Evolutionary conservation across 2,797 vertebrate species (phyloP).

Genomic region (Chelidonichthys spinosus): DNA sequence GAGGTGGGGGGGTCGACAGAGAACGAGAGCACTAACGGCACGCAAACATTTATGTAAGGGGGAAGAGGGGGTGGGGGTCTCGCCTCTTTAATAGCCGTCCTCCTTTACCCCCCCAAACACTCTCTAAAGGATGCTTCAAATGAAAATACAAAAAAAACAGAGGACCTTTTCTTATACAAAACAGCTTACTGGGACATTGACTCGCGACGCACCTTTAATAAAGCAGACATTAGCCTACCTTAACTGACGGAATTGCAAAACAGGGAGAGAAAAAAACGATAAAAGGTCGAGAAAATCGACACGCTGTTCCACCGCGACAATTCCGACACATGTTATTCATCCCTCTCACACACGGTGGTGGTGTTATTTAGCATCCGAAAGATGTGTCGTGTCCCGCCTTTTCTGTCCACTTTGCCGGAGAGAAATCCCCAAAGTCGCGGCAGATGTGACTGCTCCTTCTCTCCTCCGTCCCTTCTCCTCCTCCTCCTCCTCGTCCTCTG

Average conservation of each 20-base stretch:
- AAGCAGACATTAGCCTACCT: conserved; percentile 23
- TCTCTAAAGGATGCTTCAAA: conserved; percentile 6
- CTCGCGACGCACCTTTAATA: conserved; percentile 6
- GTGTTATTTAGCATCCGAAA: conserved; percentile 5
- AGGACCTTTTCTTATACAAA: not conserved
- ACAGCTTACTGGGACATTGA: not conserved
- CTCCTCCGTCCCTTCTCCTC: conserved; percentile 28
- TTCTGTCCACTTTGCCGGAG: conserved; percentile 9
- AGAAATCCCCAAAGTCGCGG: conserved; percentile 60
- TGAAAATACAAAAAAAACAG: not conserved
- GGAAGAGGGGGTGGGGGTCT: conserved; percentile 30
- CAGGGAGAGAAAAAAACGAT: not conserved
- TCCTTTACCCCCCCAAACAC: conserved; percentile 40
- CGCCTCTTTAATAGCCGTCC: conserved; percentile 37
- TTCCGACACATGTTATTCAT: conserved; percentile 40
- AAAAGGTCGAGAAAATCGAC: conserved; percentile 11
- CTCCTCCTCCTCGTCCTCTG: conserved; percentile 44
- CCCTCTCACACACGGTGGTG: conserved; percentile 4
- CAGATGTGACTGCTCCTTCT: conserved; percentile 47
- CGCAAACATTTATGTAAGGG: conserved; percentile 79
- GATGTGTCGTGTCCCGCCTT: conserved; percentile 8
- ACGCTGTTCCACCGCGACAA: conserved; percentile 30
- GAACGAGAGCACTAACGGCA: conserved; percentile 71
- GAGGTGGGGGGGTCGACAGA: conserved; percentile 30
- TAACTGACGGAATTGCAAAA: conserved; percentile 22